Evolutionary conservation across 2,888 invertebrate genomes (phyloP), one percentile per base, ranked within the genome.

Genomic region (Cosmia trapezina): DNA sequence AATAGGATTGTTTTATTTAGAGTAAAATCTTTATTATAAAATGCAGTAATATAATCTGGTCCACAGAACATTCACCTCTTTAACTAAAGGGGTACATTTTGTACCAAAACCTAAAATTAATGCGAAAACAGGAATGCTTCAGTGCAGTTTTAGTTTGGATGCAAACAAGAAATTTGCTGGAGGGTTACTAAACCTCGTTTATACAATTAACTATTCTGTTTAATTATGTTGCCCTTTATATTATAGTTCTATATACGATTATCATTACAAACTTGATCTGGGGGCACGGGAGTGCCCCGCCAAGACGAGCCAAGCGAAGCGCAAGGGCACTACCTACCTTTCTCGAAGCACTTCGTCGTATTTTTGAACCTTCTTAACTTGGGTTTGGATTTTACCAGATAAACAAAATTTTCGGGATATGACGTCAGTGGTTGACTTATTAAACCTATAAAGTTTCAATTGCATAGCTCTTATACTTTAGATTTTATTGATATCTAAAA

Each of bases 51-150:
- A 41, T 17, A 41, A 22, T n/a, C 22, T 60, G 3, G 28, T 45
- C 28, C 28, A 19, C 43, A 45, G 19, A 45, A 45, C 12, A 22
- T 62, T 47, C 8, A 62, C 0, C 47, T 28, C 47, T 0, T 14
- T 14, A 14, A 14, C n/a, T 1, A 54, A 57, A 2, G 12, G 12
- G 14, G 11, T 28, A n/a, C 8, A 75, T 47, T 62, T 57, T 63
- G 37, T 51, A 37, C 14, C 49, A 33, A 66, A 54, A 57, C 56
- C 56, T 17, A 14, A 65, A 68, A 78, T 61, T 68, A 79, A 73
- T 79, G 63, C 54, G 22, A 45, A 68, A 79, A 68, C 73, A 68
- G 56, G 49, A 22, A 63, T 41, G 51, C 43, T 45, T 6, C 19
- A 47, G n/a, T 65, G 57, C 67, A 61, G 57, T 54, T 61, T 61